phyloP scores from a whole-genome alignment of 2,113 vertebrate species.

The Nestor notabilis region DNA sequence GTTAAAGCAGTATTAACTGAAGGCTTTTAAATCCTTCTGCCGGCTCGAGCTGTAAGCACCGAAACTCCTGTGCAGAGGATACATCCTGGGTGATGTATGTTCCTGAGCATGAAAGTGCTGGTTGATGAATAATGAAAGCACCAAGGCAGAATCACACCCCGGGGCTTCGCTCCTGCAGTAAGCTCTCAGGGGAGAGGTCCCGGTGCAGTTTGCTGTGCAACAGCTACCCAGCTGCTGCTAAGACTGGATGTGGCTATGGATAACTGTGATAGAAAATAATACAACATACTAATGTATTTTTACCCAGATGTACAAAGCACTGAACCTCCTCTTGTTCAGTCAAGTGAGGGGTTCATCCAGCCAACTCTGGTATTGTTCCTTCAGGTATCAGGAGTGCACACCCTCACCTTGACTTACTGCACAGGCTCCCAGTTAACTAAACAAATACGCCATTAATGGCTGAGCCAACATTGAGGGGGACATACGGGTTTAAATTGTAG shows the following conservation, averaged over 20 bases:
- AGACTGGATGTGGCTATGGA: rapidly evolving
- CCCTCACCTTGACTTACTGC: neutral
- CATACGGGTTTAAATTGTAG: neutral
- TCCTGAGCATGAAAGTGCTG: neutral
- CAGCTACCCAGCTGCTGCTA: neutral
- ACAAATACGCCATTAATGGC: neutral
- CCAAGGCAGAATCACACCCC: neutral
- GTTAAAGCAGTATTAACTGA: constrained; percentile 28
- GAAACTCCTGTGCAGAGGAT: neutral
- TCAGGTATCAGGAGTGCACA: neutral
- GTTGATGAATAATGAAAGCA: constrained; percentile 50
- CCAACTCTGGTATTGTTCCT: neutral
- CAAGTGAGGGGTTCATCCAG: rapidly evolving
- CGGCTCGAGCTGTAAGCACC: neutral
- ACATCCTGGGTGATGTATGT: neutral
- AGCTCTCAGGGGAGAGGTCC: neutral
- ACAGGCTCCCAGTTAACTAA: neutral
- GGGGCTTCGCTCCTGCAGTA: neutral
- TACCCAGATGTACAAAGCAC: neutral
- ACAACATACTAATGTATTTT: neutral
- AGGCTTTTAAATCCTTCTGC: constrained; percentile 50
- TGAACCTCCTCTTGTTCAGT: neutral
- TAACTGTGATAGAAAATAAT: rapidly evolving
- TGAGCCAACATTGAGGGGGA: neutral
- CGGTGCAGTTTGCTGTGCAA: neutral